A percentile compares a stretch with the other conserved stretches of the same genome.
These are phyloP conservation scores for Bombus terrestris DNA, from an alignment of 1,140 invertebrate species.

Conservation along the genomic window DNA sequence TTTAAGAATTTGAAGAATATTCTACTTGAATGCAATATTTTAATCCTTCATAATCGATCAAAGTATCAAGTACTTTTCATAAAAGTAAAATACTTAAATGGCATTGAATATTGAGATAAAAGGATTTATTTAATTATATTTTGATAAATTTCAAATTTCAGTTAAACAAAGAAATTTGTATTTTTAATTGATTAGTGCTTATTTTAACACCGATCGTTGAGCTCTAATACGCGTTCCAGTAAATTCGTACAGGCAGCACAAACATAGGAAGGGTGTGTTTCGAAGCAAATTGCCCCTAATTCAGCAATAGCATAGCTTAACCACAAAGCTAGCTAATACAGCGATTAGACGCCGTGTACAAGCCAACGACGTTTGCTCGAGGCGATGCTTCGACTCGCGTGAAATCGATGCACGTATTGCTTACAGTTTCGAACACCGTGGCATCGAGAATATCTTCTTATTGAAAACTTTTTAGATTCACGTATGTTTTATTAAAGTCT, in stretches of 20 bases:
- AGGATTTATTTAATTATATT: no score
- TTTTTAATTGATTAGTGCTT: neutral
- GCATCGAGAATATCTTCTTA: constrained; percentile 23
- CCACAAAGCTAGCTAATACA: constrained; percentile 77
- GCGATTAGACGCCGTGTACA: constrained; percentile 74
- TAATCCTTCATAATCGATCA: neutral
- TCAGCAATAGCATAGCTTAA: constrained; percentile 76
- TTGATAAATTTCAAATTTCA: neutral
- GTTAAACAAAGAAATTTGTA: neutral
- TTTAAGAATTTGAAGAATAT: neutral
- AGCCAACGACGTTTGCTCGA: constrained; percentile 66
- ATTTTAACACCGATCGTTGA: neutral
- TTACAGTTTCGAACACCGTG: constrained; percentile 49
- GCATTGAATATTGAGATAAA: no score
- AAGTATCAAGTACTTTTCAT: neutral
- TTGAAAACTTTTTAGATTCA: neutral
- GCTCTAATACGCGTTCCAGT: constrained; percentile 6
- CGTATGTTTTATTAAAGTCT: neutral
- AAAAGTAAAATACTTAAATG: neutral
- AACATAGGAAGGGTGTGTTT: constrained; percentile 61
- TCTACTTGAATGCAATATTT: neutral
- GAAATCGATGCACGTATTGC: constrained; percentile 69
- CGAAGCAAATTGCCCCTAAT: constrained; percentile 73
- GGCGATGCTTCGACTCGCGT: constrained; percentile 64
- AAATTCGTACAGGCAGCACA: constrained; percentile 48